Base-by-base conservation (phyloP, 2,888 invertebrate species). In the Trichopria drosophilae region DNA sequence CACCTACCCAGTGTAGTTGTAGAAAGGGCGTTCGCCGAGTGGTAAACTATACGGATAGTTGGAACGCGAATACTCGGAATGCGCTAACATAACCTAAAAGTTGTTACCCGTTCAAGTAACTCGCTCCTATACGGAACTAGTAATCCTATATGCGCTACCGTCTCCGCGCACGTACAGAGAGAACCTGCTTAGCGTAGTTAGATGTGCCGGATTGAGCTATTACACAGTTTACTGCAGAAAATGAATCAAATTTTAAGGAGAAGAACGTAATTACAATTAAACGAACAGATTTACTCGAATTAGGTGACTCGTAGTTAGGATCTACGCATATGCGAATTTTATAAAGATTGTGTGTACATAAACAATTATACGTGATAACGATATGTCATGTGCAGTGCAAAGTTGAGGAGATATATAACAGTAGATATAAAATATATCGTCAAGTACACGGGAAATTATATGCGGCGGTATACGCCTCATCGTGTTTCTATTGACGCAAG, bases 321-420 rank as follows among this genome's bases (percentile, higher is more conserved):
- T n/a, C 29, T 46, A 50, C 50, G 45, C 46, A 39, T 54, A 49
- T 49, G 43, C 35, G 50, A 53, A 55, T 55, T 55, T 55, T 55
- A 50, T 55, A 55, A 53, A 53, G 41, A 55, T 53, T 55, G 50
- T 53, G 45, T 55, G 55, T 55, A 55, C 44, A 55, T 55, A 55
- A 34, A 45, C 49, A 51, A 47, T 51, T 51, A 35, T 55, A 55
- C 51, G 47, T 48, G 54, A 55, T 55, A 52, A 48, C 46, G 28
- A 54, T n/a, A 47, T 49, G 43, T 55, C 52, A 49, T 55, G 49
- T 55, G 49, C 28, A 51, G 35, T 28, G 47, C 32, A 39, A 16
- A 28, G 15, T 34, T 16, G 34, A 47, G 7, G 51, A 48, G 34
- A 42, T 20, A 37, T 32, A 47, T 39, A 16, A 47, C n/a, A 20